Evolutionary conservation across 2,888 invertebrate genomes (phyloP).

Genomic region (Archips crataeganus): DNA sequence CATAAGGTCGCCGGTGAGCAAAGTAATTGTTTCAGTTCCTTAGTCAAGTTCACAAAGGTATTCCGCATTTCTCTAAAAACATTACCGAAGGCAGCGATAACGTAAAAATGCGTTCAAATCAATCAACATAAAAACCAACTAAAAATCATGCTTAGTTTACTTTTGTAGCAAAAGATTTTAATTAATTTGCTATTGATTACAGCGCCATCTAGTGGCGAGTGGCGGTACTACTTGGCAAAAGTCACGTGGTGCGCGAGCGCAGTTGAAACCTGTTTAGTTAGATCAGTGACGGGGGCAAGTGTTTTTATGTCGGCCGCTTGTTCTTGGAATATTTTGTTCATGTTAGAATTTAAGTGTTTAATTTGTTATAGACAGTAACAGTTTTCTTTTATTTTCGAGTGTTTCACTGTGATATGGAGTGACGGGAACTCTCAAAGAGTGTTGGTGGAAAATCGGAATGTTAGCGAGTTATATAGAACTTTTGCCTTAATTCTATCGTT

Average conservation of each 20-base stretch:
- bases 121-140: slow-evolving; percentile 70
- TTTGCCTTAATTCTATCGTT: slow-evolving; percentile 3
- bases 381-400: neutral
- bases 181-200: slow-evolving; percentile 10
- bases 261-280: slow-evolving; percentile 73
- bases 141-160: slow-evolving; percentile 62
- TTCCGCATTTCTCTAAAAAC: neutral
- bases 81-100: slow-evolving; percentile 2
- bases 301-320: slow-evolving; percentile 70
- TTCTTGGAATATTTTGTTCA: slow-evolving; percentile 45
- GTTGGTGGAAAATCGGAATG: neutral
- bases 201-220: slow-evolving; percentile 64
- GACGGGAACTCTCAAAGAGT: neutral
- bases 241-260: slow-evolving; percentile 67
- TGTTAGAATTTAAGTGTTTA: slow-evolving; percentile 14
- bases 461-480: slow-evolving; percentile 7
- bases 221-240: slow-evolving; percentile 54
- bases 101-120: slow-evolving; percentile 20
- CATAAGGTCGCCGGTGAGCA: no score
- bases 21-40: no score
- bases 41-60: no score
- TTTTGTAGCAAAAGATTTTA: slow-evolving; percentile 47
- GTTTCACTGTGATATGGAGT: neutral
- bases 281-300: slow-evolving; percentile 73
- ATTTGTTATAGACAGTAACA: neutral